Evolutionary conservation across 2,888 invertebrate genomes (phyloP).

Genomic region (Caenorhabditis drosophilae): DNA sequence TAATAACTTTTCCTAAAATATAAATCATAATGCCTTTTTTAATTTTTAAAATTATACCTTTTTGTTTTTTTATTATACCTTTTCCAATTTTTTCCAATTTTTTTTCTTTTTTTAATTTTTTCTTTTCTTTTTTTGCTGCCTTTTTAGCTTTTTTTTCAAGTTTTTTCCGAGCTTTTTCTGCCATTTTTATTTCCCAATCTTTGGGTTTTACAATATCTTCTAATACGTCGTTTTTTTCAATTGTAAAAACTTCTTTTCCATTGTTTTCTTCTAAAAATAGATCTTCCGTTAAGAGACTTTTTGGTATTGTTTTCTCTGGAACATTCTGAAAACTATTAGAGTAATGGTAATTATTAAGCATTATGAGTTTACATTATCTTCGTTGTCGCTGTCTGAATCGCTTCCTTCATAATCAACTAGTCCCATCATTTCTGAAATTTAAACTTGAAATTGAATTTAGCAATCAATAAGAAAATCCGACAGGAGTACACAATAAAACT

Average conservation of each 20-base stretch:
- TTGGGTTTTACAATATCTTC: constrained; percentile 55
- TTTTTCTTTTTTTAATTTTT: constrained; percentile 13
- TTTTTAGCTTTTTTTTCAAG: constrained; percentile 42
- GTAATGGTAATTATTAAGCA: background rate
- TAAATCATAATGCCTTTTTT: background rate
- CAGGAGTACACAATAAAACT: constrained; percentile 9
- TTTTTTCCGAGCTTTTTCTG: constrained; percentile 37
- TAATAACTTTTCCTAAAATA: constrained; percentile 30
- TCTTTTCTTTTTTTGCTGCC: constrained; percentile 33
- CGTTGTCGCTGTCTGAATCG: constrained; percentile 29
- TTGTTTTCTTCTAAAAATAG: background rate
- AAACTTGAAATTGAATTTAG: no score
- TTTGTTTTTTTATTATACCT: constrained; percentile 11
- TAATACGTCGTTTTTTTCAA: constrained; percentile 39
- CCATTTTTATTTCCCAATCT: constrained; percentile 54
- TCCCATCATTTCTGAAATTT: constrained; percentile 11
- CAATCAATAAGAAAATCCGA: constrained; percentile 3
- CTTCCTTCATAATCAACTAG: constrained; percentile 38
- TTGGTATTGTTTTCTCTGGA: background rate
- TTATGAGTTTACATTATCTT: no score
- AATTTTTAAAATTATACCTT: constrained; percentile 2
- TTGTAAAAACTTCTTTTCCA: background rate
- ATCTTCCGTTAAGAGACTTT: background rate
- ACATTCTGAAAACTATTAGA: background rate
- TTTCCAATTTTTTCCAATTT: constrained; percentile 14